Conservation (phyloP, 1,140 invertebrate genomes). For the Phthorimaea operculella region DNA sequence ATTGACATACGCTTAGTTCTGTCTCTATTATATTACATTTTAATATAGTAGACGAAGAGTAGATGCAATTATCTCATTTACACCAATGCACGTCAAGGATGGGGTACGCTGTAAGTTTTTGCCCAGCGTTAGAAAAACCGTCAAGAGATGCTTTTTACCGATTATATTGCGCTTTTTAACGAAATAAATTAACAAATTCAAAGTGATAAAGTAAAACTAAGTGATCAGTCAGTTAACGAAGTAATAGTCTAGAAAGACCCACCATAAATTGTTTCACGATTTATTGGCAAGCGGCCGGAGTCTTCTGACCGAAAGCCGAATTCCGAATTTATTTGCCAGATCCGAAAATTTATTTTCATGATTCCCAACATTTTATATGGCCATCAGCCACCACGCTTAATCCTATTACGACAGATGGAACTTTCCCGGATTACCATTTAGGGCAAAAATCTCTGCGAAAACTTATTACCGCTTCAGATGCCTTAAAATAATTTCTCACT, state of each 20-base stretch:
- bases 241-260: not conserved
- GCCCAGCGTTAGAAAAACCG: too few species aligned
- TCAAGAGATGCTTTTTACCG: too few species aligned
- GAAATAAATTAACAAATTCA: too few species aligned
- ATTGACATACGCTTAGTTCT: too few species aligned
- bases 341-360: not conserved
- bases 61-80: too few species aligned
- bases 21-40: too few species aligned
- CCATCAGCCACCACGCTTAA: slow-evolving; percentile 17
- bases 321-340: slow-evolving; percentile 2
- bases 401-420: slow-evolving; percentile 30
- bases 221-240: too few species aligned
- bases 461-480: slow-evolving; percentile 38
- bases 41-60: too few species aligned
- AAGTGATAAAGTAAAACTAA: too few species aligned
- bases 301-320: not conserved
- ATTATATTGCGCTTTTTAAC: too few species aligned
- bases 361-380: slow-evolving; percentile 2
- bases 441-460: slow-evolving; percentile 34
- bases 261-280: not conserved
- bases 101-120: too few species aligned
- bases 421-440: slow-evolving; percentile 32
- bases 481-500: slow-evolving; percentile 45
- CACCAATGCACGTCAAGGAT: too few species aligned
- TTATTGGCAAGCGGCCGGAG: not conserved